phyloP scores from a whole-genome alignment of 2,888 invertebrate species.

The Leptogaster cylindrica region DNA sequence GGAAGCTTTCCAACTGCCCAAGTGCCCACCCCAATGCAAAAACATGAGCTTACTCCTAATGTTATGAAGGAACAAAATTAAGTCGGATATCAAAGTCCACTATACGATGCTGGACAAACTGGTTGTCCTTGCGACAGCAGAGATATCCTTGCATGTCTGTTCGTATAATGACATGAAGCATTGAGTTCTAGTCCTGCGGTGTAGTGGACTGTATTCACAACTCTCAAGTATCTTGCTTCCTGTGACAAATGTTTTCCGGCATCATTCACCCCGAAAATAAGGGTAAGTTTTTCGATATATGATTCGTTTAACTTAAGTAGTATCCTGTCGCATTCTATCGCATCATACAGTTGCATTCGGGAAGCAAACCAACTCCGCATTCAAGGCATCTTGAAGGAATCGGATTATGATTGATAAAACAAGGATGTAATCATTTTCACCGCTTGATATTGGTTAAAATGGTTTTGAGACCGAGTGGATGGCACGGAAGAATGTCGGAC shows the following conservation, averaged over 20 bases:
- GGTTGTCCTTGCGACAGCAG: background rate
- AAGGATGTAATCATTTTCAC: background rate
- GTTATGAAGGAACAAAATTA: slow-evolving; percentile 37
- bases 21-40: background rate
- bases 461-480: background rate
- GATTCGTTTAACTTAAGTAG: background rate
- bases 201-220: background rate
- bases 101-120: background rate
- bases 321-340: background rate
- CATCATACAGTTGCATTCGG: background rate
- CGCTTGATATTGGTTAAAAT: slow-evolving; percentile 4
- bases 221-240: background rate
- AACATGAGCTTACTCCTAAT: slow-evolving; percentile 21
- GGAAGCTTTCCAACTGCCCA: slow-evolving; percentile 17
- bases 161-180: background rate
- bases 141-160: background rate
- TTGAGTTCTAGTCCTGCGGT: no score
- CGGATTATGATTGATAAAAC: slow-evolving; percentile 14
- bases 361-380: slow-evolving; percentile 16
- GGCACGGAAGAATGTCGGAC: background rate
- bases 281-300: no score
- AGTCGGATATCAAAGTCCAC: slow-evolving; percentile 19
- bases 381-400: background rate
- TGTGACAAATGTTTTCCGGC: background rate
- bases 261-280: background rate